A percentile compares a stretch with the other conserved stretches of the same genome.
Conservation (phyloP, 1,140 invertebrate species). For the Drosophila burlai region DNA sequence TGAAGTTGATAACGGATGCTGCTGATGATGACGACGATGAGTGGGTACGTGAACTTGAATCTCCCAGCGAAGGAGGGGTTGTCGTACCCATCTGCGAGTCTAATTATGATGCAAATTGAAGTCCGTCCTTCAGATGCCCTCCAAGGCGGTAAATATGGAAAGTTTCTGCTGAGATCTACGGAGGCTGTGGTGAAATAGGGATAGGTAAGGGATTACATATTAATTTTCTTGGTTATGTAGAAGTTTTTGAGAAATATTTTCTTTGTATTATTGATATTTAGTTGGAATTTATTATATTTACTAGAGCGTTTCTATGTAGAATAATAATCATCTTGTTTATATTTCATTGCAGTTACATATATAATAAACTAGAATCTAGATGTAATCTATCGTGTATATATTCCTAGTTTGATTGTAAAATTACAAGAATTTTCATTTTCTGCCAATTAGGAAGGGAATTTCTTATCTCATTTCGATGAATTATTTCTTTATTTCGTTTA, state of each 20-base stretch:
- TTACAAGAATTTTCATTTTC: no score
- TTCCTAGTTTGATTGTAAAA: no score
- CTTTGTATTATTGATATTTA: neutral
- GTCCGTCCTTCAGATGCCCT: slow-evolving; percentile 35
- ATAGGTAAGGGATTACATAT: neutral
- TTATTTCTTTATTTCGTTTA: neutral
- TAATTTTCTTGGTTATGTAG: neutral
- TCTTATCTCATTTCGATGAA: neutral
- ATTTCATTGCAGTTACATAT: no score
- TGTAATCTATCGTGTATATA: no score
- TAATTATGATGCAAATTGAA: slow-evolving; percentile 24
- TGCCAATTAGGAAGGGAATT: neutral
- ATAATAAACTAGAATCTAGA: no score
- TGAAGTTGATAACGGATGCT: slow-evolving; percentile 6
- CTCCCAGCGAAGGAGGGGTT: slow-evolving; percentile 5
- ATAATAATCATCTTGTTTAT: no score
- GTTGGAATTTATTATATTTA: neutral
- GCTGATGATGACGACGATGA: neutral
- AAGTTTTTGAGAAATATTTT: neutral
- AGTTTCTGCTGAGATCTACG: slow-evolving; percentile 3
- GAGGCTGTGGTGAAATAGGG: slow-evolving; percentile 2
- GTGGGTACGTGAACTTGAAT: slow-evolving; percentile 8
- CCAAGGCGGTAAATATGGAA: neutral
- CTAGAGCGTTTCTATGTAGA: neutral
- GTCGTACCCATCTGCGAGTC: slow-evolving; percentile 18